These are phyloP conservation scores for Pipistrellus nathusii DNA, from an alignment of 2,797 vertebrate genomes.

Conservation along the genomic window DNA sequence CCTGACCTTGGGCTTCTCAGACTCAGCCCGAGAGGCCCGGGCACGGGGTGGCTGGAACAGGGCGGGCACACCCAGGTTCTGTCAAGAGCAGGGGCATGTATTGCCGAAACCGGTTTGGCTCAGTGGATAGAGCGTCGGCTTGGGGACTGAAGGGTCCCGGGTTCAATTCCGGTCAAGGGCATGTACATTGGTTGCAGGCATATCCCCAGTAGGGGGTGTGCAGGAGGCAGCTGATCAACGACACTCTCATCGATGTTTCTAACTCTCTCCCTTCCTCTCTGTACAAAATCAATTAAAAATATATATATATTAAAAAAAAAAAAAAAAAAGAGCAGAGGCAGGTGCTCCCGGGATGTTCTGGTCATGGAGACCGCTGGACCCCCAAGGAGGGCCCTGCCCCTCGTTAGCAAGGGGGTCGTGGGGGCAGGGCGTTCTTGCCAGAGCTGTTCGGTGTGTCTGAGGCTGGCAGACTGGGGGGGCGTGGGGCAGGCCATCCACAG, in stretches of 20 bases:
- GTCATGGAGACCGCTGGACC: background rate
- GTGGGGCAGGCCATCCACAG: background rate
- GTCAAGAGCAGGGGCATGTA: background rate
- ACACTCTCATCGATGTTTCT: too few relatives aligned
- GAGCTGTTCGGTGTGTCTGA: background rate
- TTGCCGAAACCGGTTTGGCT: too few relatives aligned
- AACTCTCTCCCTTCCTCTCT: too few relatives aligned
- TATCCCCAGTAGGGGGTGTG: too few relatives aligned
- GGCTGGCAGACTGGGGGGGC: background rate
- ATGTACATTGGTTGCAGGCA: too few relatives aligned
- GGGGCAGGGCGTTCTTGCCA: background rate
- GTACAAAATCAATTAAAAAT: too few relatives aligned
- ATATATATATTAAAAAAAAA: too few relatives aligned
- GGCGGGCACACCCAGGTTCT: background rate
- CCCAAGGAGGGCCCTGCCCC: background rate
- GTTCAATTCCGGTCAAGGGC: too few relatives aligned
- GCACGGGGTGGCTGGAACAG: background rate
- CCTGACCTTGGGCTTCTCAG: background rate
- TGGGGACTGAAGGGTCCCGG: too few relatives aligned
- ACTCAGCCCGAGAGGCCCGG: background rate
- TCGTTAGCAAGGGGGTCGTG: background rate
- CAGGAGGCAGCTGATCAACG: too few relatives aligned
- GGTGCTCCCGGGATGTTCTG: background rate
- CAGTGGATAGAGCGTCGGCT: too few relatives aligned
- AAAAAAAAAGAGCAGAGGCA: background rate